These are phyloP conservation scores for Colletes latitarsis DNA, from an alignment of 1,140 invertebrate species.

Conservation along the genomic window DNA sequence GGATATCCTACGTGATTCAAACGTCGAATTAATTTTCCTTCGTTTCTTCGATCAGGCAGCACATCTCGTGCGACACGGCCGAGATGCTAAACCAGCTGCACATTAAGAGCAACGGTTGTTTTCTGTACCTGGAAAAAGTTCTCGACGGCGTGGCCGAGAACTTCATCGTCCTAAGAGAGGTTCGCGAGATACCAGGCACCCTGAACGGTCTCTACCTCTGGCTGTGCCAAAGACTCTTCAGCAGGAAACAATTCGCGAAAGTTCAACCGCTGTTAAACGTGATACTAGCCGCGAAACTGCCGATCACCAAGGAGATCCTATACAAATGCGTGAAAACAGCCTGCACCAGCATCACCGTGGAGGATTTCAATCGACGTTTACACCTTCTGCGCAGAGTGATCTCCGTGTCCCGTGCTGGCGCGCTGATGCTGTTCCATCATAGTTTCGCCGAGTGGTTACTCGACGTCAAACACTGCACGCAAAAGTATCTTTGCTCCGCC, in stretches of 20 bases:
- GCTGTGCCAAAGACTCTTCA: conserved; percentile 96
- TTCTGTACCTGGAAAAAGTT: conserved; percentile 96
- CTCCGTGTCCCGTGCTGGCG: conserved; percentile 84
- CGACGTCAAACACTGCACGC: conserved; percentile 98
- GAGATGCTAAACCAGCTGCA: conserved; percentile 97
- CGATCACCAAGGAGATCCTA: conserved; percentile 90
- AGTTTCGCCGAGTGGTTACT: conserved; percentile 97
- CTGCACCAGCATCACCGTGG: conserved; percentile 88
- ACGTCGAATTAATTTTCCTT: not conserved
- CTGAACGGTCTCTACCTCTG: conserved; percentile 97
- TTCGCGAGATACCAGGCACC: conserved; percentile 96
- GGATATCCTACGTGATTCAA: not conserved
- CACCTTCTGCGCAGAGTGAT: conserved; percentile 89
- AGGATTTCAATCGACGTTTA: conserved; percentile 92
- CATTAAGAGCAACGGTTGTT: conserved; percentile 98
- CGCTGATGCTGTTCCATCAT: conserved; percentile 91
- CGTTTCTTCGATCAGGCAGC: conserved; percentile 81
- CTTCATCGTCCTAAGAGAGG: conserved; percentile 93
- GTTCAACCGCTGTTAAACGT: conserved; percentile 93
- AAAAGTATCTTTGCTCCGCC: conserved; percentile 94
- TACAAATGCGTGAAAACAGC: conserved; percentile 91
- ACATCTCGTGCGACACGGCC: conserved; percentile 91
- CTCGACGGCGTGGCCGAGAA: conserved; percentile 95
- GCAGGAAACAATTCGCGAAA: conserved; percentile 93
- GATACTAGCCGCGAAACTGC: conserved; percentile 91